A percentile compares a stretch with the other conserved stretches of the same genome.
Evolutionary conservation across 2,113 vertebrate genomes (phyloP).

Genomic region (Eurystomus gularis): DNA sequence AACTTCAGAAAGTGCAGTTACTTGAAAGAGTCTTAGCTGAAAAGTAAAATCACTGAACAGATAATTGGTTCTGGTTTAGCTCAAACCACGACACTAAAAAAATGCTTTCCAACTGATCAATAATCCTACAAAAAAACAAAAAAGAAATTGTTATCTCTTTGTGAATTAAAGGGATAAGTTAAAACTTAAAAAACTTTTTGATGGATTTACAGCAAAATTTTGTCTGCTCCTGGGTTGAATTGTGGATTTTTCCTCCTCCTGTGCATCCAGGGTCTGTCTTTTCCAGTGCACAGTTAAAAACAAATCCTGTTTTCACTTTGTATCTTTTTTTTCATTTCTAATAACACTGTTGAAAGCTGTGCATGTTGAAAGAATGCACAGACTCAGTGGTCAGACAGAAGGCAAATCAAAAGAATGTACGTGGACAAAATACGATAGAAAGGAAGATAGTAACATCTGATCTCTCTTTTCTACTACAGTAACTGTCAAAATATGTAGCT

Average conservation of each 20-base stretch:
- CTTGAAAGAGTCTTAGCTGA: neutral
- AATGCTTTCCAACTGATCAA: neutral
- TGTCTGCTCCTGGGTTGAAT: neutral
- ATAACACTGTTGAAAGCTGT: neutral
- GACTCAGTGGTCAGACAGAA: neutral
- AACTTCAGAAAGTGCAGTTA: neutral
- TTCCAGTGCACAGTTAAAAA: neutral
- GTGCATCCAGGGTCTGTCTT: neutral
- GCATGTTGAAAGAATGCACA: neutral
- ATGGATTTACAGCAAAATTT: neutral
- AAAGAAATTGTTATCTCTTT: neutral
- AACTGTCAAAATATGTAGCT: neutral
- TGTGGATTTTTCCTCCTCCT: neutral
- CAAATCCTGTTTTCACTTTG: neutral
- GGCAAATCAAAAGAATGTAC: neutral
- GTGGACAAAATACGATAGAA: neutral
- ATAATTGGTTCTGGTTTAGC: neutral
- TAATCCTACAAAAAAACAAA: neutral
- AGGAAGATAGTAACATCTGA: neutral
- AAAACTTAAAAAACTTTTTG: neutral
- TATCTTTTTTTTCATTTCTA: neutral
- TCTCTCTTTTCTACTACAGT: conserved; percentile 2
- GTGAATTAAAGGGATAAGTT: neutral
- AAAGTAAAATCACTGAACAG: neutral
- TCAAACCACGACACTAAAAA: neutral